Conservation (phyloP, 2,797 vertebrate genomes). For the Vireo griseus region DNA sequence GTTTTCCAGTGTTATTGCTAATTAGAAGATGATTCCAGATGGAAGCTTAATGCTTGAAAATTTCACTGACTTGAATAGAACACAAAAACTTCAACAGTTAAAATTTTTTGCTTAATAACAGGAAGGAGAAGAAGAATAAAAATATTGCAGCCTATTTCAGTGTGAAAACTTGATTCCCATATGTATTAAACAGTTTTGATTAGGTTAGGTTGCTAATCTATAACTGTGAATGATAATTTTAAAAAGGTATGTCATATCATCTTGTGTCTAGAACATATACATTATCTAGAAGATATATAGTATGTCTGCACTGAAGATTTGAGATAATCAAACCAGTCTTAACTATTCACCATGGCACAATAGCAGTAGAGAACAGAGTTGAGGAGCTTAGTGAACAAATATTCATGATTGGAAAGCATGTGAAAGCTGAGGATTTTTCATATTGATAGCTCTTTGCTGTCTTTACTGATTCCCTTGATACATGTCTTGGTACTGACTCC, state of each 20-base stretch:
- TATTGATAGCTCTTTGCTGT: not conserved
- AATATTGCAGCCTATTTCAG: not conserved
- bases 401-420: not conserved
- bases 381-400: not conserved
- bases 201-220: fast-evolving
- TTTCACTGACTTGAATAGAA: not conserved
- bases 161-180: not conserved
- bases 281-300: not conserved
- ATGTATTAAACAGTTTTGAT: not conserved
- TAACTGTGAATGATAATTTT: not conserved
- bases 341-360: not conserved
- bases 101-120: not conserved
- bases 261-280: not conserved
- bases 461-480: not conserved
- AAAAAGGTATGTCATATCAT: not conserved
- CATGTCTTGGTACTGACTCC: too few species aligned
- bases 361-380: not conserved
- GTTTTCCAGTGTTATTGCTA: not conserved
- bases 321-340: not conserved
- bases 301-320: not conserved
- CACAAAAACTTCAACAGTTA: not conserved
- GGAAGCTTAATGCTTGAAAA: not conserved
- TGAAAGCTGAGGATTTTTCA: not conserved
- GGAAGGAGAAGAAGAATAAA: not conserved
- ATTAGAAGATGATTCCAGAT: not conserved